Base-by-base conservation (phyloP, 2,113 vertebrate genomes). In the Amphiprion percula region DNA sequence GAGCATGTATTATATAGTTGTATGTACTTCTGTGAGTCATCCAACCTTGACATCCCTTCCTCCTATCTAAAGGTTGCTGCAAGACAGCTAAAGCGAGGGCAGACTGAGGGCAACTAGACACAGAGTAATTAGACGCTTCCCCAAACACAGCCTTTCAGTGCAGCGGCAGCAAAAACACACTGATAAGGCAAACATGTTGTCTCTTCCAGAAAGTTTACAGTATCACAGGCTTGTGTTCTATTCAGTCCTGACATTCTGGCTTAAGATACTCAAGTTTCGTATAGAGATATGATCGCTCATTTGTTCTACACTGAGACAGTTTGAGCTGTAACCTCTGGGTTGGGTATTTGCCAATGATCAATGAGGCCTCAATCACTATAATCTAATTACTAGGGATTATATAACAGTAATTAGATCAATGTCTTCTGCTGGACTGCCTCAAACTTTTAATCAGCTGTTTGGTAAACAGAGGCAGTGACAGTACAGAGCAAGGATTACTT, bases 11-110 rank as follows among this genome's bases (percentile, higher is more conserved):
- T 74, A 64, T 70, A 46, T 58, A 52, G 54, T 14, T 75, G 60
- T 17, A 39, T 70, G 68, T 64, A 54, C 68, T 61, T 78, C 54
- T 63, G 44, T 75, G 68, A 78, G 79, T 85, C 82, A 84, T 69
- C 89, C 88, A 89, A 81, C 86, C 84, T 81, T 87, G 88, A 91
- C 87, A 85, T 23, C 65, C 47, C 39, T 82, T 69, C 9, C 76
- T 68, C 63, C 41, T 69, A 71, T 87, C 64, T 69, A 53, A 46
- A 83, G 77, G 61, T 68, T 85, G 74, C 87, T 47, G 9, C 17
- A 44, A 91, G 76, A 92, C 64, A 85, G 66, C 78, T 73, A 87
- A 88, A 62, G 84, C 79, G 44, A 77, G 83, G 82, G 50, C 77
- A 86, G 66, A 69, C 12, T 15, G 75, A 6, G 80, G 75, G 59